These are phyloP conservation scores for Apteryx mantelli DNA, from an alignment of 2,113 vertebrate genomes.

Conservation along the genomic window DNA sequence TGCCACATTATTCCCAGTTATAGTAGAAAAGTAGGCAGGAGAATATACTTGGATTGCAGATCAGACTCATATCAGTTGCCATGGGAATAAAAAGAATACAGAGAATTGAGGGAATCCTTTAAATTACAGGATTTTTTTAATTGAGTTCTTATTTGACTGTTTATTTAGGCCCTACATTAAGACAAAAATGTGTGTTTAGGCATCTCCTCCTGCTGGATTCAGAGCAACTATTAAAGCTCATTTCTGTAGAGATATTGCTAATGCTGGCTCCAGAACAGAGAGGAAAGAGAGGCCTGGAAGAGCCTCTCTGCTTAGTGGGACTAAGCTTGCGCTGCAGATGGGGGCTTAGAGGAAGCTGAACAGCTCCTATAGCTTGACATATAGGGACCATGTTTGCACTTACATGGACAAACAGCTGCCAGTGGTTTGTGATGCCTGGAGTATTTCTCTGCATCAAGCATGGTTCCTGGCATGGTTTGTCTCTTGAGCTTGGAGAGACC, in stretches of 20 bases:
- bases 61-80: not conserved
- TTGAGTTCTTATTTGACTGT: slow-evolving; percentile 45
- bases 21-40: not conserved
- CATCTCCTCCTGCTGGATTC: slow-evolving; percentile 67
- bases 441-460: not conserved
- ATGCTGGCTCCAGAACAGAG: slow-evolving; percentile 49
- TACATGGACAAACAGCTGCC: not conserved
- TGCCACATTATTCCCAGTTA: not conserved
- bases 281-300: not conserved
- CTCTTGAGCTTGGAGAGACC: slow-evolving; percentile 10
- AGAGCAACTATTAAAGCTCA: slow-evolving; percentile 33
- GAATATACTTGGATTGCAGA: slow-evolving; percentile 41
- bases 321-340: rapidly evolving
- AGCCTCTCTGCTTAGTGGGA: not conserved
- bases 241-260: slow-evolving; percentile 46
- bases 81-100: slow-evolving; percentile 51
- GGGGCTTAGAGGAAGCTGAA: not conserved
- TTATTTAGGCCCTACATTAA: slow-evolving; percentile 61
- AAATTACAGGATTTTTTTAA: slow-evolving; percentile 21
- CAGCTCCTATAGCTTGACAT: not conserved
- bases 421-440: not conserved
- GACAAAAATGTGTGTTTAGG: slow-evolving; percentile 51
- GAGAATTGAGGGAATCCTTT: slow-evolving; percentile 59
- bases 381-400: not conserved
- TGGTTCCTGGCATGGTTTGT: not conserved